phyloP scores from a whole-genome alignment of 2,113 vertebrate species.

The Panthera tigris region DNA sequence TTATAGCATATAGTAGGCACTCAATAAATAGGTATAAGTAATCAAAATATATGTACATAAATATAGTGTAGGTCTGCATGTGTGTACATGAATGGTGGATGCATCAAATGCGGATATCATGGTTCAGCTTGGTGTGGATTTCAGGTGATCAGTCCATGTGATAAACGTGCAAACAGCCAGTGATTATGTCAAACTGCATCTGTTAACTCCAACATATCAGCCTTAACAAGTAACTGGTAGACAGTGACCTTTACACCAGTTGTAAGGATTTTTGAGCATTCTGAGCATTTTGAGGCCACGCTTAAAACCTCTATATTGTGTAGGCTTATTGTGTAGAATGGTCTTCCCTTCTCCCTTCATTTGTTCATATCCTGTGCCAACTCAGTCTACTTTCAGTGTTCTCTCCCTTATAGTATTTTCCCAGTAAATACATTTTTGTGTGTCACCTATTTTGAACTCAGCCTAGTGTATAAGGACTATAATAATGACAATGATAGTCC shows the following conservation, averaged over 20 bases:
- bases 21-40: neutral
- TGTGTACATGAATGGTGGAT: neutral
- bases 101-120: neutral
- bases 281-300: neutral
- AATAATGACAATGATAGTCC: neutral
- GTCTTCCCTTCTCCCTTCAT: neutral
- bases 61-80: neutral
- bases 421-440: neutral
- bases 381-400: neutral
- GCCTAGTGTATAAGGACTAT: neutral
- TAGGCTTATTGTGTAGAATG: neutral
- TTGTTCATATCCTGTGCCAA: neutral
- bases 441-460: slow-evolving; percentile 29
- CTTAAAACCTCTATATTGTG: neutral
- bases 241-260: neutral
- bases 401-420: neutral
- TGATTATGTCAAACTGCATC: neutral
- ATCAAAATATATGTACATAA: neutral
- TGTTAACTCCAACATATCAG: neutral
- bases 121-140: neutral
- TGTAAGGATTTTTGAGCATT: neutral
- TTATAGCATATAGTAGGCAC: neutral
- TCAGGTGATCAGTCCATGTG: neutral
- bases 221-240: neutral
- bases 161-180: neutral